Percentiles rank a stretch among this genome's conserved stretches.
Evolutionary conservation across 1,140 invertebrate genomes (phyloP).

Genomic region (Drosophila seguyi): DNA sequence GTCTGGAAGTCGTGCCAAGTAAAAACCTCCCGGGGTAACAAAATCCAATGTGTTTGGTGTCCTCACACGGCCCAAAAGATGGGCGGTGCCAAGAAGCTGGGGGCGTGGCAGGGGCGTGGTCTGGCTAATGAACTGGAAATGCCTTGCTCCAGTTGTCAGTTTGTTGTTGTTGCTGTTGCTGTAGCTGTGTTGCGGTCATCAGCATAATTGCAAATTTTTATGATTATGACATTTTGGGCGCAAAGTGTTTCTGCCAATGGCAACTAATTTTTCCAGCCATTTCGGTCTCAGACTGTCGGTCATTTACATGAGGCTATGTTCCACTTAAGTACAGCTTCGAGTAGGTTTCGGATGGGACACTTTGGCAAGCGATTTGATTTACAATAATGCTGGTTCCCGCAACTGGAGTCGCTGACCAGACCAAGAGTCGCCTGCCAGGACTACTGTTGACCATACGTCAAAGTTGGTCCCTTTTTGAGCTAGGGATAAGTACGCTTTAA

Average conservation of each 20-base stretch:
- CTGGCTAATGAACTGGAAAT: slow-evolving; percentile 66
- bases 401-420: slow-evolving; percentile 24
- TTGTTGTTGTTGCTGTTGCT: slow-evolving; percentile 14
- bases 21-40: slow-evolving; percentile 22
- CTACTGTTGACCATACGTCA: slow-evolving; percentile 14
- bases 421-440: slow-evolving; percentile 36
- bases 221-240: slow-evolving; percentile 66
- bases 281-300: slow-evolving; percentile 1
- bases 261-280: slow-evolving; percentile 33
- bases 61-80: slow-evolving; percentile 1
- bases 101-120: slow-evolving; percentile 26
- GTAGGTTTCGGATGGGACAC: slow-evolving; percentile 2
- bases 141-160: slow-evolving; percentile 46
- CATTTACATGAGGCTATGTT: slow-evolving; percentile 30
- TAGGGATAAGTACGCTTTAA: neutral
- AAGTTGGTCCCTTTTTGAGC: neutral
- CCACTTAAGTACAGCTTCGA: slow-evolving; percentile 25
- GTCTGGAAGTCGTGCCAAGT: slow-evolving; percentile 51
- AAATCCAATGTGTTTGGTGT: slow-evolving; percentile 15
- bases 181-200: slow-evolving; percentile 33
- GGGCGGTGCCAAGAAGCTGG: neutral
- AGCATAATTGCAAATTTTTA: slow-evolving; percentile 68
- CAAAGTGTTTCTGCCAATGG: slow-evolving; percentile 53
- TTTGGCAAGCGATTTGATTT: slow-evolving; percentile 53
- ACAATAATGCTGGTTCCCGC: slow-evolving; percentile 43